Conservation (phyloP, 2,888 invertebrate species). For the Eilema depressum region DNA sequence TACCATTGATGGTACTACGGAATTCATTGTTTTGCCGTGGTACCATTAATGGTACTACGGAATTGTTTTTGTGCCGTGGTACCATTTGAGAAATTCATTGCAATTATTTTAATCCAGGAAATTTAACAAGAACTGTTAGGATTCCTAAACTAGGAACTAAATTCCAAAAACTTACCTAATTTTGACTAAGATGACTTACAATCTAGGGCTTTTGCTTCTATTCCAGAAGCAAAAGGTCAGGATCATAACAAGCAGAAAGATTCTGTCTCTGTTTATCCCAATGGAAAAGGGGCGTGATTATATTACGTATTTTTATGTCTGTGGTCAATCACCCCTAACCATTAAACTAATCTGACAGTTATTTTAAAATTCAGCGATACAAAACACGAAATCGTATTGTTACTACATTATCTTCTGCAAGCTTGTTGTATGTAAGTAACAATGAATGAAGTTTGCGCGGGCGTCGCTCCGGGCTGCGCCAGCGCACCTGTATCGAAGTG, state of each 20-base stretch:
- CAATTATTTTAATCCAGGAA: no score
- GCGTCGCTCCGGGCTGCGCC: slow-evolving; percentile 75
- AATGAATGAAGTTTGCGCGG: slow-evolving; percentile 82
- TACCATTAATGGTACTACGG: no score
- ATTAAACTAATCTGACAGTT: slow-evolving; percentile 24
- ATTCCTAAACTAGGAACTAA: no score
- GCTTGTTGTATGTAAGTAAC: slow-evolving; percentile 58
- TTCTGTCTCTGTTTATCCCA: background rate
- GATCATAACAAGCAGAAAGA: background rate
- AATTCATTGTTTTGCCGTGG: no score
- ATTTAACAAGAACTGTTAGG: no score
- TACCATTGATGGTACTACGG: no score
- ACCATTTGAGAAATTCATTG: no score
- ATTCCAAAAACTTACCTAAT: no score
- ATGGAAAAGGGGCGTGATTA: background rate
- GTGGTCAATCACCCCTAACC: background rate
- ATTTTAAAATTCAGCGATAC: slow-evolving; percentile 25
- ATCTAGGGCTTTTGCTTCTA: no score
- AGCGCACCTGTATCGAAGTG: slow-evolving; percentile 77
- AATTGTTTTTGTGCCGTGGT: no score
- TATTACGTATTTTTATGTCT: background rate
- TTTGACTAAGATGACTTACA: no score
- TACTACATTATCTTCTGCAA: slow-evolving; percentile 42
- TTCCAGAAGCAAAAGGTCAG: no score
- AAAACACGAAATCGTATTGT: slow-evolving; percentile 45